A percentile compares a stretch with the other conserved stretches of the same genome.
Evolutionary conservation across 2,797 vertebrate genomes (phyloP).

Genomic region (Amblyraja radiata): DNA sequence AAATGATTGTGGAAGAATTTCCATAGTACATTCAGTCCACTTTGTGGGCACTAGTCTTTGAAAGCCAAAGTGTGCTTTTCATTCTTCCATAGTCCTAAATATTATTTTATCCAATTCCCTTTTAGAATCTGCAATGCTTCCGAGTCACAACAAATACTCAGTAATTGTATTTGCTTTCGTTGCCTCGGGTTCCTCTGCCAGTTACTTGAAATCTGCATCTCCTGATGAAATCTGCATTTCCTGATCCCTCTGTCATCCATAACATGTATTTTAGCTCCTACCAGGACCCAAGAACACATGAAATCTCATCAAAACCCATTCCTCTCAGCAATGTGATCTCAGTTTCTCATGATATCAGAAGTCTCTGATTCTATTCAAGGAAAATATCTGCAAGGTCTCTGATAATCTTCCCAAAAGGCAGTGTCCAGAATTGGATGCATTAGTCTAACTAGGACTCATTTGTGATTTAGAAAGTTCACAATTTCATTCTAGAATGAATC

Average conservation of each 20-base stretch:
- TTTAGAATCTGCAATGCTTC: background rate
- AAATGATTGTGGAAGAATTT: background rate
- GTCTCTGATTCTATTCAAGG: background rate
- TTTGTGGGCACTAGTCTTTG: background rate
- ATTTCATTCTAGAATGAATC: no score
- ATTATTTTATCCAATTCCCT: background rate
- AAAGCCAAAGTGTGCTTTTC: background rate
- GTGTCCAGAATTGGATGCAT: background rate
- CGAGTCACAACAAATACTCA: background rate
- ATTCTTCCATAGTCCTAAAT: background rate
- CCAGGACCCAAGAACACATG: background rate
- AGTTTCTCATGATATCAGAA: background rate
- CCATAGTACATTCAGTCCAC: no score
- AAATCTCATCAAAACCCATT: background rate
- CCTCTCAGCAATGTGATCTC: no score
- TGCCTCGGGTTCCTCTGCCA: background rate
- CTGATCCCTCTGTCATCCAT: background rate
- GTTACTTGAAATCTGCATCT: background rate
- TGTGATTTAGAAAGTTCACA: background rate
- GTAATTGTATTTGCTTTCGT: background rate
- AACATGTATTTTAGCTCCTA: background rate
- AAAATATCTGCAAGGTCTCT: background rate
- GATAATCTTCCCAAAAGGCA: background rate
- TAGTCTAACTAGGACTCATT: background rate
- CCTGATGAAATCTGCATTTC: background rate